Percentiles rank a stretch among this genome's conserved stretches.
Conservation (phyloP, 2,888 invertebrate genomes). For the Amiota minor region DNA sequence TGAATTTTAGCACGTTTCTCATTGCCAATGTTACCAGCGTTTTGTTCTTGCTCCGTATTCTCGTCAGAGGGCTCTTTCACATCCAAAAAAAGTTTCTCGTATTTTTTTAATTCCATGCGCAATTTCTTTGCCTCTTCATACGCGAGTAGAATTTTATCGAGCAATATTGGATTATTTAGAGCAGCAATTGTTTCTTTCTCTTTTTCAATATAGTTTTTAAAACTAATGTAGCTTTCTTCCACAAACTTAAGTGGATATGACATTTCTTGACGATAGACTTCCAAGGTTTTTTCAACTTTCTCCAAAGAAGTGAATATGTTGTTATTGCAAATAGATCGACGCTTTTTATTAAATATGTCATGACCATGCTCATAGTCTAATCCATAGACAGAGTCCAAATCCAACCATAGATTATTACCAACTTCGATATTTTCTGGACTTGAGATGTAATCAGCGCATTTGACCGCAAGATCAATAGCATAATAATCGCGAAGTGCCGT, state of each 20-base stretch:
- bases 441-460: background rate
- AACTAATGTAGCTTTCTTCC: conserved; percentile 7
- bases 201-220: background rate
- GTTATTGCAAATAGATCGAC: background rate
- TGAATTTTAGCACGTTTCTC: background rate
- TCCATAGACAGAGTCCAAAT: conserved; percentile 9
- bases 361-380: conserved; percentile 3
- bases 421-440: background rate
- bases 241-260: background rate
- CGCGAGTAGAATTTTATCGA: background rate
- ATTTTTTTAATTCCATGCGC: background rate
- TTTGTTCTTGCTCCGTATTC: too few species aligned
- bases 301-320: background rate
- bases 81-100: background rate
- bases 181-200: background rate
- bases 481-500: conserved; percentile 16
- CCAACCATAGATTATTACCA: conserved; percentile 12
- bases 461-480: background rate
- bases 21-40: background rate
- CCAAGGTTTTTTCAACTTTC: background rate
- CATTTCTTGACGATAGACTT: conserved; percentile 15
- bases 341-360: conserved; percentile 1
- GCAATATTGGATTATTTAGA: background rate
- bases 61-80: too few species aligned
- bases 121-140: conserved; percentile 10